phyloP scores from a whole-genome alignment of 1,140 invertebrate species.

The Megalopta genalis region DNA sequence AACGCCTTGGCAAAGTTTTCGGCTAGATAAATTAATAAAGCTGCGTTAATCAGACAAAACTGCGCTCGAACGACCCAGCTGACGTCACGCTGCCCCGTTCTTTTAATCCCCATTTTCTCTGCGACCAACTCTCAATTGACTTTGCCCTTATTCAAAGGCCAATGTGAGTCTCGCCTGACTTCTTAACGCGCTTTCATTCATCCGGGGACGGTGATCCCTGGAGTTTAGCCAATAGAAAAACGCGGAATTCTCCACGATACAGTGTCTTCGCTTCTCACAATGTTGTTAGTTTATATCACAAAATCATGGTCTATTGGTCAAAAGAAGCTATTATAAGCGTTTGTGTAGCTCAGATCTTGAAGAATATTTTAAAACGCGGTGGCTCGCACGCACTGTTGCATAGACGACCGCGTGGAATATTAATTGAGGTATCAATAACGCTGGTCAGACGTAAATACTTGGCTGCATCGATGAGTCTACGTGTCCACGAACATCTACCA shows the following conservation, averaged over 20 bases:
- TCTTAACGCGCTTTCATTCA: neutral
- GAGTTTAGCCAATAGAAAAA: too few species aligned
- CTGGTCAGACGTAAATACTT: conserved; percentile 33
- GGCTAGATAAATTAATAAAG: conserved; percentile 8
- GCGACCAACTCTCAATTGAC: conserved; percentile 40
- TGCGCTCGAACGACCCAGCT: neutral
- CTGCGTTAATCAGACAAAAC: neutral
- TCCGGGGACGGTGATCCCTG: too few species aligned
- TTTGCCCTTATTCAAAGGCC: conserved; percentile 49
- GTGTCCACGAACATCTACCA: conserved; percentile 26
- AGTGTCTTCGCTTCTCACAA: too few species aligned
- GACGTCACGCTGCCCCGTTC: conserved; percentile 36
- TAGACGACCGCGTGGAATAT: conserved; percentile 34
- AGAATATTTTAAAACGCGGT: neutral
- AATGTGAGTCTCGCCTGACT: too few species aligned
- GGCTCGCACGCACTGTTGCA: neutral
- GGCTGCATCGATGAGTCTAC: conserved; percentile 25
- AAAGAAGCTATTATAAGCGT: neutral
- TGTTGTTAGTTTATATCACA: too few species aligned
- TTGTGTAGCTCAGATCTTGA: neutral
- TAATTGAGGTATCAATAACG: conserved; percentile 54
- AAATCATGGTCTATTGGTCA: too few species aligned
- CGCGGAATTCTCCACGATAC: too few species aligned
- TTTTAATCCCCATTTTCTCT: conserved; percentile 28
- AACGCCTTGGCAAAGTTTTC: too few species aligned